These are phyloP conservation scores for Melanchra persicariae DNA, from an alignment of 2,888 invertebrate genomes.

Conservation along the genomic window DNA sequence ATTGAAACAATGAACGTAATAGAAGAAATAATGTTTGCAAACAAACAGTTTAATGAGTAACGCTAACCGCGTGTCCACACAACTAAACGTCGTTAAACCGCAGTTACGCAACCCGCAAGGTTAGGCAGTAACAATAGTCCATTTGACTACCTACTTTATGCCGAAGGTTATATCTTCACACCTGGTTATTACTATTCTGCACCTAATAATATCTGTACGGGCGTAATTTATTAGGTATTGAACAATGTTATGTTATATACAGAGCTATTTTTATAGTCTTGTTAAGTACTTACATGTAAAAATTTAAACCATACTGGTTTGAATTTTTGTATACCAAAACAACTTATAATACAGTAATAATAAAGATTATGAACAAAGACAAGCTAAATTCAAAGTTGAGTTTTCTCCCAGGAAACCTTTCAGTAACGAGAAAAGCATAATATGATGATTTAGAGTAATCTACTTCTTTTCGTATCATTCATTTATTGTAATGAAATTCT, in stretches of 20 bases:
- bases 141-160: conserved; percentile 24
- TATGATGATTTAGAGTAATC: no score
- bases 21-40: conserved; percentile 21
- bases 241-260: conserved; percentile 25
- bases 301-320: no score
- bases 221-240: conserved; percentile 13
- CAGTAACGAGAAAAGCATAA: no score
- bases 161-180: conserved; percentile 27
- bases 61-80: conserved; percentile 9
- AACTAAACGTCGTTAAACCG: conserved; percentile 11
- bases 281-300: no score
- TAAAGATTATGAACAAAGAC: background rate
- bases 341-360: background rate
- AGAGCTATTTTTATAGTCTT: conserved; percentile 4
- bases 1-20: background rate
- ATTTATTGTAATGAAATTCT: background rate
- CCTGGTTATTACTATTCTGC: conserved; percentile 19
- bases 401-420: background rate
- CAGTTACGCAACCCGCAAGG: conserved; percentile 35
- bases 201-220: conserved; percentile 14
- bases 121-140: conserved; percentile 19
- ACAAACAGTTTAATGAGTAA: conserved; percentile 31
- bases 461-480: no score
- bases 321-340: background rate
- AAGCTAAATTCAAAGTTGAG: background rate